Conservation (phyloP, 2,797 vertebrate genomes). For the Malacoctenus gilli region DNA sequence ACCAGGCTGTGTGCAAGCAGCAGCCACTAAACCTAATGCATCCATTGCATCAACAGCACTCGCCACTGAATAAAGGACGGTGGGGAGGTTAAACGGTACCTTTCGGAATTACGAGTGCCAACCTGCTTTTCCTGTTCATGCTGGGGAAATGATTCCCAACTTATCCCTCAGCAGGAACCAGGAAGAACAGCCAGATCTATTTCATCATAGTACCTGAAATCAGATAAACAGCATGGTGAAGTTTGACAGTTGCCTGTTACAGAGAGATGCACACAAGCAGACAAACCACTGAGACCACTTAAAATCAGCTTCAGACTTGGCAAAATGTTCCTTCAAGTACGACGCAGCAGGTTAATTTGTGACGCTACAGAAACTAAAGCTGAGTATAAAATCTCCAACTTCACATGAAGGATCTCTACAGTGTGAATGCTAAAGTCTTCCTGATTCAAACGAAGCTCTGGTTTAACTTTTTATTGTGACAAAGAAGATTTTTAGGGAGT, state of each 20-base stretch:
- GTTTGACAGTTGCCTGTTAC: conserved; percentile 14
- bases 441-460: conserved; percentile 49
- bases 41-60: background rate
- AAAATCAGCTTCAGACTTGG: conserved; percentile 1
- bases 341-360: conserved; percentile 9
- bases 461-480: conserved; percentile 46
- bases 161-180: conserved; percentile 2
- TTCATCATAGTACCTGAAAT: background rate
- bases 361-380: conserved; percentile 3
- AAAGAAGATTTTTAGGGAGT: conserved; percentile 35
- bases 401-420: conserved; percentile 45
- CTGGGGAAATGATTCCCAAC: background rate
- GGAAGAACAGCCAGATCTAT: background rate
- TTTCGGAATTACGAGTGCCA: no score
- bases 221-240: conserved; percentile 1
- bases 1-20: background rate
- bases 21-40: conserved; percentile 1
- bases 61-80: background rate
- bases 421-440: conserved; percentile 50
- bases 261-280: no score
- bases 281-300: no score
- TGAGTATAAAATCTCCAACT: conserved; percentile 17
- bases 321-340: conserved; percentile 51
- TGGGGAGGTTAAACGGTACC: no score
- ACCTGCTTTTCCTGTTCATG: no score